Conservation (phyloP, 2,888 invertebrate genomes). For the Odontocolon sp. region DNA sequence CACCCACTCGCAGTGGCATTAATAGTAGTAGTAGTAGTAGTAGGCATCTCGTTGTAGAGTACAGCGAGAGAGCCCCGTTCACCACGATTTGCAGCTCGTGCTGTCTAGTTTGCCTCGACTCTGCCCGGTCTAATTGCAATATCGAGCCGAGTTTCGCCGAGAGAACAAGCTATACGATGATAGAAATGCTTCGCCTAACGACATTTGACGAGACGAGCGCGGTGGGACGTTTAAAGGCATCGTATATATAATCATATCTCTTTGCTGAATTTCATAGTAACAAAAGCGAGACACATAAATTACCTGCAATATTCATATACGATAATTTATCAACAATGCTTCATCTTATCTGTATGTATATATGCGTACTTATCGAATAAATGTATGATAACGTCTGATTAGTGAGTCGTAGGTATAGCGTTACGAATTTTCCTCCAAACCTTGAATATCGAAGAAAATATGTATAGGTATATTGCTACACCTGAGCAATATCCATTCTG, state of each 20-base stretch:
- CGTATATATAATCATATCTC: neutral
- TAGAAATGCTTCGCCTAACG: conserved; percentile 29
- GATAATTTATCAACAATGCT: neutral
- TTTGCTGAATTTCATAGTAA: conserved; percentile 22
- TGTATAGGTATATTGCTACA: neutral
- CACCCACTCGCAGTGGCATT: conserved; percentile 35
- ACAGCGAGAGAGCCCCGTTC: conserved; percentile 31
- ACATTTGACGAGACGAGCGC: conserved; percentile 25
- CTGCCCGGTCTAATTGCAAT: conserved; percentile 69
- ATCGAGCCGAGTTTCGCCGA: conserved; percentile 56
- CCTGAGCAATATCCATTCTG: conserved; percentile 17
- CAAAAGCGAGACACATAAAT: neutral
- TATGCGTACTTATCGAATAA: neutral
- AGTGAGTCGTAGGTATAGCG: too few relatives aligned
- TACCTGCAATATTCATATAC: neutral
- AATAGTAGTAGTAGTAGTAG: conserved; percentile 41
- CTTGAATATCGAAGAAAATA: too few relatives aligned
- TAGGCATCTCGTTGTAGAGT: conserved; percentile 30
- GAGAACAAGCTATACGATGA: conserved; percentile 12
- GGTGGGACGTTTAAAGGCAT: conserved; percentile 1
- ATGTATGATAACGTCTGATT: too few relatives aligned
- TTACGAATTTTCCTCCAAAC: too few relatives aligned
- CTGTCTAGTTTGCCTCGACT: conserved; percentile 21
- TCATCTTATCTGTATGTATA: neutral
- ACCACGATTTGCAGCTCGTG: conserved; percentile 1